These are phyloP conservation scores for Panthera tigris DNA, from an alignment of 2,113 vertebrate species.

Conservation along the genomic window DNA sequence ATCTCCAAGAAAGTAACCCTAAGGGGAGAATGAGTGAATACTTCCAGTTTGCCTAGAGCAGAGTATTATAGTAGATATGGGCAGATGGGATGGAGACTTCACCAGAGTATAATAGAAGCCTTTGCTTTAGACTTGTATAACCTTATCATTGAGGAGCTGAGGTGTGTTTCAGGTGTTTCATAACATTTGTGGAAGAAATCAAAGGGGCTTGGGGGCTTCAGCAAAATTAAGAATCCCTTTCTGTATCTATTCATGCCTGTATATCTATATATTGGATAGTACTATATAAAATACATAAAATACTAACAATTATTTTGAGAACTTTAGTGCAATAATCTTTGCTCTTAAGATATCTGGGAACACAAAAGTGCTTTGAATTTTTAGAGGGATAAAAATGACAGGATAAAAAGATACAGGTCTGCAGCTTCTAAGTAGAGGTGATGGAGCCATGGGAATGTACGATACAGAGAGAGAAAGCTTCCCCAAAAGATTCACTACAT, in stretches of 20 bases:
- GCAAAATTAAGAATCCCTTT: background rate
- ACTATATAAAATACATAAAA: background rate
- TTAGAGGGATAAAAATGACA: background rate
- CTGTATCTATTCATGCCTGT: background rate
- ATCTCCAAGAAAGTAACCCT: background rate
- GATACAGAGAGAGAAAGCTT: background rate
- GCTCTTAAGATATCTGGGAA: background rate
- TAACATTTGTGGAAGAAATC: background rate
- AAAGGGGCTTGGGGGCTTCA: background rate
- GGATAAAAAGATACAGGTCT: background rate
- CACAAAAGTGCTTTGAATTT: constrained; percentile 35
- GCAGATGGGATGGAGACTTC: background rate
- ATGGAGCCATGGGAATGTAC: background rate
- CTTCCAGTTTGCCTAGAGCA: background rate
- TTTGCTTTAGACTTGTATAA: background rate
- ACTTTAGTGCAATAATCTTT: background rate
- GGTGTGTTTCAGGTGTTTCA: background rate
- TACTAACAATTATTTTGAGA: background rate
- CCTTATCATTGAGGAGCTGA: background rate
- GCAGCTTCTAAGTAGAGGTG: background rate
- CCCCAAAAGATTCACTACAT: background rate
- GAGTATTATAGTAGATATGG: background rate
- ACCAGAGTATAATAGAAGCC: background rate
- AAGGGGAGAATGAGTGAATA: background rate
- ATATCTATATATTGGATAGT: background rate